phyloP scores from a whole-genome alignment of 2,797 vertebrate genomes.

The Acipenser oxyrinchus region DNA sequence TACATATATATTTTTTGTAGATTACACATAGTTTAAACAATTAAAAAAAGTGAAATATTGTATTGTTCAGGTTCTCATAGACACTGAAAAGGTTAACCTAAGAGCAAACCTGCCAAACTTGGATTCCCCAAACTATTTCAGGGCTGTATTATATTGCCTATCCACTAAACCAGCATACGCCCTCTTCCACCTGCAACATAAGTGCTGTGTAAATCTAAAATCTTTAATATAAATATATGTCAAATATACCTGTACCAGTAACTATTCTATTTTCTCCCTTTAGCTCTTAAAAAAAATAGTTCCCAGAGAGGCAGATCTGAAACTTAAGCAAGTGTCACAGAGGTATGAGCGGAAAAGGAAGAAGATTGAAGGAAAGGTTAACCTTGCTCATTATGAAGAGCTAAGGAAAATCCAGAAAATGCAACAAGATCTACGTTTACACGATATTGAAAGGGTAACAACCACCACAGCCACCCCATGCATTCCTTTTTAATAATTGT shows the following conservation, averaged over 20 bases:
- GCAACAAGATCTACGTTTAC: slow-evolving; percentile 50
- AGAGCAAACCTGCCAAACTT: background rate
- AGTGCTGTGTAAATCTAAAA: too few relatives aligned
- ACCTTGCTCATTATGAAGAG: slow-evolving; percentile 35
- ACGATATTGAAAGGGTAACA: slow-evolving; percentile 59
- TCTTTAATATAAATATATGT: too few relatives aligned
- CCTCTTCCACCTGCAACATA: too few relatives aligned
- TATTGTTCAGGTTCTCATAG: too few relatives aligned
- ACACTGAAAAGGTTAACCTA: background rate
- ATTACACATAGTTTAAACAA: too few relatives aligned
- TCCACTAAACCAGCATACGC: too few relatives aligned
- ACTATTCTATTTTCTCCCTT: slow-evolving; percentile 10
- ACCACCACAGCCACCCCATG: background rate
- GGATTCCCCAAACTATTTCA: background rate
- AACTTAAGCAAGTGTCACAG: slow-evolving; percentile 61
- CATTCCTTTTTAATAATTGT: too few relatives aligned
- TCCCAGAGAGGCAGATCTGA: slow-evolving; percentile 58
- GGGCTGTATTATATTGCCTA: too few relatives aligned
- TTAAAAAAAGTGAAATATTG: too few relatives aligned
- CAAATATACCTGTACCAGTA: background rate
- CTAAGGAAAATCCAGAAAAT: slow-evolving; percentile 47
- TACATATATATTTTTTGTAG: too few relatives aligned
- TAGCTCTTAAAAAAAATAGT: slow-evolving; percentile 61
- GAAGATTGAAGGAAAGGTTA: slow-evolving; percentile 39
- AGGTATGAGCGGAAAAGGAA: slow-evolving; percentile 56